Base-by-base conservation (phyloP, 2,888 invertebrate genomes). In the Philereme transversata region DNA sequence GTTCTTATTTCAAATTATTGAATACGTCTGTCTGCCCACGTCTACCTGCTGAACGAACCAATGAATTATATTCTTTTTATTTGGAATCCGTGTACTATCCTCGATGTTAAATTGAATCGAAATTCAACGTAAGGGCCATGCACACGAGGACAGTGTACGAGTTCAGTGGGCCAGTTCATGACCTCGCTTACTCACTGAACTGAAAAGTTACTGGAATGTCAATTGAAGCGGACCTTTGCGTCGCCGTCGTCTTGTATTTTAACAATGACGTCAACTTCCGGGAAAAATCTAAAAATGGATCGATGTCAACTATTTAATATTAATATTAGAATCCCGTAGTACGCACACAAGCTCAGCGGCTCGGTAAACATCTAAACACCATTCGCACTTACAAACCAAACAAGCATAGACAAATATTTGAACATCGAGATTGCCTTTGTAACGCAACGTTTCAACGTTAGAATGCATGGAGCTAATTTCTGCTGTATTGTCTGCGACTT, bases 331-430 rank as follows among this genome's bases (percentile, higher is more conserved):
- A 79, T 79, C 78, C 75, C 75, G 73, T 79, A 78, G 76, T 77
- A 79, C 78, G 79, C 83, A 87, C 81, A 86, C 82, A 83, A 86
- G 86, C 86, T 85, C 88, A 85, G 86, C 87, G 83, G 86, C 87
- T 86, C 77, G 73, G 86, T 83, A 90, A 90, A 91, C 87, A 91
- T 83, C 83, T 87, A 86, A 89, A 88, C 89, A 88, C 90, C 90
- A 91, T 91, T 91, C 88, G 89, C 89, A 91, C 90, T 90, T 88
- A 90, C 90, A 88, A 87, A 87, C 78, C 85, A 90, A 90, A 90
- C 90, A 90, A 82, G 85, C 83, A 83, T 83, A 86, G 73, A 85
- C 86, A 88, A 91, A 91, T 90, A 90, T 91, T 90, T 88, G 86
- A 86, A 87, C 87, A 79, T 75, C 74, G 77, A 83, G 81, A 86